Percentiles rank a stretch among this genome's conserved stretches.
Conservation (phyloP, 2,888 invertebrate genomes). For the Thera obeliscata region DNA sequence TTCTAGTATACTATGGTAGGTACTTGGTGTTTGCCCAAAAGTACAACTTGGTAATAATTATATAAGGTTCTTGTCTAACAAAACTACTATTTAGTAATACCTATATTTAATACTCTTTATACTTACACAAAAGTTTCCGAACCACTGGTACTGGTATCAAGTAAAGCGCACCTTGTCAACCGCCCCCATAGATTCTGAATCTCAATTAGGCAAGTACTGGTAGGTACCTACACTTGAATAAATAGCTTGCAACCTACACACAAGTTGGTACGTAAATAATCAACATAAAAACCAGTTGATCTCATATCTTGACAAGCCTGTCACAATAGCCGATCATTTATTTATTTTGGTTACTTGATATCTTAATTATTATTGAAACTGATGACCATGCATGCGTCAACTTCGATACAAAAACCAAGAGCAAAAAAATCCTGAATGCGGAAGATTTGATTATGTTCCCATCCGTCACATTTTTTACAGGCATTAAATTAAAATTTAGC, state of each 20-base stretch:
- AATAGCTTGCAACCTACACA: slow-evolving; percentile 40
- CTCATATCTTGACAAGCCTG: slow-evolving; percentile 67
- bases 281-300: slow-evolving; percentile 51
- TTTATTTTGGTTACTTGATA: slow-evolving; percentile 55
- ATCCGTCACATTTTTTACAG: slow-evolving; percentile 44
- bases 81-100: too few species aligned
- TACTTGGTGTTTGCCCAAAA: too few species aligned
- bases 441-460: slow-evolving; percentile 51
- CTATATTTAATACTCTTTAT: too few species aligned
- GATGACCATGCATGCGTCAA: slow-evolving; percentile 55
- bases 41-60: too few species aligned
- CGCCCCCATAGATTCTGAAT: slow-evolving; percentile 42
- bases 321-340: slow-evolving; percentile 60
- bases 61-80: too few species aligned
- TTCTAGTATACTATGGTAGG: too few species aligned
- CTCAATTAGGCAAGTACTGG: slow-evolving; percentile 44
- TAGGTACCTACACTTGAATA: slow-evolving; percentile 45
- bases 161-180: slow-evolving; percentile 23
- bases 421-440: slow-evolving; percentile 52
- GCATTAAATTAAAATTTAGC: slow-evolving; percentile 38
- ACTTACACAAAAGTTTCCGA: background rate
- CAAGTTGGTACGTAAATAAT: slow-evolving; percentile 34
- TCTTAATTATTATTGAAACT: slow-evolving; percentile 65
- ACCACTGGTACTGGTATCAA: background rate
- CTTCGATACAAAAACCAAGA: slow-evolving; percentile 44